Evolutionary conservation across 2,797 vertebrate species (phyloP).

Genomic region (Urosaurus nigricauda): DNA sequence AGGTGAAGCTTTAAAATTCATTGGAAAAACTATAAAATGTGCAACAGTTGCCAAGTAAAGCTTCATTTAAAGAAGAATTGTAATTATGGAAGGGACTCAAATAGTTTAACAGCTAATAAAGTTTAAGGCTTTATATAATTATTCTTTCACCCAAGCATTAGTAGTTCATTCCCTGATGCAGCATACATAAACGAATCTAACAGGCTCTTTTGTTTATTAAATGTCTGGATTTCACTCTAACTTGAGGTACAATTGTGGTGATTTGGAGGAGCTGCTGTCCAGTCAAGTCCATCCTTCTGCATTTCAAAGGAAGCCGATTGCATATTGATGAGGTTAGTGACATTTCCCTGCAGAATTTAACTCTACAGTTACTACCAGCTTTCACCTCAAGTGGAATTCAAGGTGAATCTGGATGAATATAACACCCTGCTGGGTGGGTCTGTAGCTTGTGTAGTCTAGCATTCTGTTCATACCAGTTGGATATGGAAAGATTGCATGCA

Average conservation of each 20-base stretch:
- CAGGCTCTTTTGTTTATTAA: slow-evolving; percentile 23
- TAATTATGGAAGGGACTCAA: slow-evolving; percentile 51
- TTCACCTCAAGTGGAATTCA: not conserved
- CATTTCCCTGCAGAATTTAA: not conserved
- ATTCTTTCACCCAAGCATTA: slow-evolving; percentile 34
- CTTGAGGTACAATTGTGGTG: not conserved
- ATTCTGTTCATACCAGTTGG: too few relatives aligned
- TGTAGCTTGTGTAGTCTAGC: not conserved
- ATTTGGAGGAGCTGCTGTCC: not conserved
- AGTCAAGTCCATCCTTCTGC: not conserved
- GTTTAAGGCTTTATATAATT: slow-evolving; percentile 44
- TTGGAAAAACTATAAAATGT: slow-evolving; percentile 71
- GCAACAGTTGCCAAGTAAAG: slow-evolving; percentile 62
- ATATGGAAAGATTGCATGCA: too few relatives aligned
- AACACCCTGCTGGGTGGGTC: too few relatives aligned
- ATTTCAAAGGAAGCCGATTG: not conserved
- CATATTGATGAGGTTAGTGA: not conserved
- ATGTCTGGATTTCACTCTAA: slow-evolving; percentile 1
- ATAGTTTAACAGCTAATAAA: slow-evolving; percentile 52
- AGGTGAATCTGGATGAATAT: not conserved
- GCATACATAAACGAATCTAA: slow-evolving; percentile 38
- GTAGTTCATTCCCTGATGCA: slow-evolving; percentile 37
- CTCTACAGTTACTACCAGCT: not conserved
- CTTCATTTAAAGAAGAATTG: slow-evolving; percentile 66
- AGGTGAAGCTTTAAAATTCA: slow-evolving; percentile 75